These are phyloP conservation scores for Drosophila bocqueti DNA, from an alignment of 1,140 invertebrate genomes.

Conservation along the genomic window DNA sequence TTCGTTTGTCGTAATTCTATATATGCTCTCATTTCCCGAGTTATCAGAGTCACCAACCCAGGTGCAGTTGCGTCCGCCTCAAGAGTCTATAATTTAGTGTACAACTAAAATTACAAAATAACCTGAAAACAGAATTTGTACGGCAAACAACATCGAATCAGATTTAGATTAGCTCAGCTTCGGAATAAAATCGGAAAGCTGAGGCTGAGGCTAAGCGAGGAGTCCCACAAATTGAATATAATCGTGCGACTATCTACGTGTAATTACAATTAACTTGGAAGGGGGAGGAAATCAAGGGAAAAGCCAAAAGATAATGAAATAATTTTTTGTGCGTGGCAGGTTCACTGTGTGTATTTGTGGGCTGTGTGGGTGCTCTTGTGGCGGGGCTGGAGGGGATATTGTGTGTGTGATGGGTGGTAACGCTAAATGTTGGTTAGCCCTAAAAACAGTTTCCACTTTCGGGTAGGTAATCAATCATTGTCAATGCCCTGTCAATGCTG, in stretches of 20 bases:
- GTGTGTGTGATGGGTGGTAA: constrained; percentile 25
- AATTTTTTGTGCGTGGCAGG: constrained; percentile 55
- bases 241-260: constrained; percentile 78
- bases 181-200: constrained; percentile 6
- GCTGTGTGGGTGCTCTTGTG: constrained; percentile 26
- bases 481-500: constrained; percentile 81
- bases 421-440: constrained; percentile 61
- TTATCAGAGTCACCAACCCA: constrained; percentile 21
- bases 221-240: constrained; percentile 75
- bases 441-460: constrained; percentile 70
- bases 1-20: constrained; percentile 13
- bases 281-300: constrained; percentile 19
- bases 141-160: constrained; percentile 36
- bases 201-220: constrained; percentile 22
- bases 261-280: constrained; percentile 77
- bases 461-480: constrained; percentile 79
- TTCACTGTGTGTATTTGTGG: constrained; percentile 22
- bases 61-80: constrained; percentile 28
- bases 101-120: constrained; percentile 81
- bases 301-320: constrained; percentile 82
- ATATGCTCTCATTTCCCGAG: background rate
- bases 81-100: constrained; percentile 74
- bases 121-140: constrained; percentile 37
- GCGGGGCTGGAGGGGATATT: constrained; percentile 30
- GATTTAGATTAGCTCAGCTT: constrained; percentile 39